Conservation (phyloP, 2,113 vertebrate genomes). For the Myocastor coypus region DNA sequence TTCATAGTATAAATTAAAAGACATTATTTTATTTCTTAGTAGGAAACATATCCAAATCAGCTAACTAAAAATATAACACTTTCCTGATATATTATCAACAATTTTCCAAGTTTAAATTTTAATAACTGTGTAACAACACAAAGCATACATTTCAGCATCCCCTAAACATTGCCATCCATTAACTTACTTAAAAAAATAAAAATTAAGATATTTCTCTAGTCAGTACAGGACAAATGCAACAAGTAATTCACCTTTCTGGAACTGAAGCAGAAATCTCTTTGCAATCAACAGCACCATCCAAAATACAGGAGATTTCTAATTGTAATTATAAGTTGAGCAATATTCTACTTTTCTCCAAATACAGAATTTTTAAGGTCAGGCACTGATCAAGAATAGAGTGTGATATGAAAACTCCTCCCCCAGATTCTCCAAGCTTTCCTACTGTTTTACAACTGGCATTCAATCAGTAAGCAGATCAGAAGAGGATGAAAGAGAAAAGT, state of each 20-base stretch:
- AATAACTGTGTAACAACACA: conserved; percentile 49
- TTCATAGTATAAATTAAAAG: conserved; percentile 64
- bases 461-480: conserved; percentile 87
- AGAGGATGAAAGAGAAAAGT: conserved; percentile 79
- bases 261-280: conserved; percentile 66
- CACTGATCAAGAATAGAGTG: conserved; percentile 82
- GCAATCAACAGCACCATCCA: neutral
- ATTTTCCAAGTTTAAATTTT: conserved; percentile 58
- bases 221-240: conserved; percentile 82
- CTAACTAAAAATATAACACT: conserved; percentile 72
- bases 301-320: conserved; percentile 62
- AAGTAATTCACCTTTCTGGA: conserved; percentile 81
- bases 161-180: neutral
- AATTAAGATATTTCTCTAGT: conserved; percentile 45
- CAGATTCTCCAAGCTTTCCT: conserved; percentile 83
- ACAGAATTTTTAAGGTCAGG: conserved; percentile 81
- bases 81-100: conserved; percentile 55
- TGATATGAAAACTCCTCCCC: conserved; percentile 80
- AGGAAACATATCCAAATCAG: conserved; percentile 73
- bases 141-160: neutral
- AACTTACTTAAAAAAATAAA: conserved; percentile 48
- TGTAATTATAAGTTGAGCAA: conserved; percentile 35
- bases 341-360: conserved; percentile 81
- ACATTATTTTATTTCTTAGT: conserved; percentile 74
- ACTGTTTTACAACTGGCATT: conserved; percentile 88